phyloP scores from a whole-genome alignment of 2,888 invertebrate species.

The Tyria jacobaeae region DNA sequence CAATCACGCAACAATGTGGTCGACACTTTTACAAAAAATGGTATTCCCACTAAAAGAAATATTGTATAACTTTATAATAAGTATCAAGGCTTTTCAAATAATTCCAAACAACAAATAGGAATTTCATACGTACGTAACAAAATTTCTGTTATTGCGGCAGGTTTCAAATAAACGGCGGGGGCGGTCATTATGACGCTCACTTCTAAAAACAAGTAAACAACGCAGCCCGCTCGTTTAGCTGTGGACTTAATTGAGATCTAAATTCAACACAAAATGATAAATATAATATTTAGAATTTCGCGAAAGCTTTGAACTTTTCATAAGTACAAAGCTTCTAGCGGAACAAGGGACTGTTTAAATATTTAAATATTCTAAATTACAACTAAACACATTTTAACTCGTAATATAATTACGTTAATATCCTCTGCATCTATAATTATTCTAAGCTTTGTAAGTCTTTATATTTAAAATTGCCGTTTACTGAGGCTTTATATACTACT shows the following conservation, averaged over 20 bases:
- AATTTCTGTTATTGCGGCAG: too few species aligned
- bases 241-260: slow-evolving; percentile 41
- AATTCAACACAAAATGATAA: slow-evolving; percentile 31
- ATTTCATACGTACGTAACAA: too few species aligned
- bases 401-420: slow-evolving; percentile 41
- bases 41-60: too few species aligned
- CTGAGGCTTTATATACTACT: too few species aligned
- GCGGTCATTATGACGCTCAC: too few species aligned
- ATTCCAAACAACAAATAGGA: too few species aligned
- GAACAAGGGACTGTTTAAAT: slow-evolving; percentile 26
- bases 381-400: slow-evolving; percentile 36
- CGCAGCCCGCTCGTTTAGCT: slow-evolving; percentile 53
- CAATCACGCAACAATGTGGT: too few species aligned
- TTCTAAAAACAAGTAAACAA: slow-evolving; percentile 61
- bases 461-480: not conserved
- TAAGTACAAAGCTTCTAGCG: slow-evolving; percentile 30
- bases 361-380: slow-evolving; percentile 44
- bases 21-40: too few species aligned
- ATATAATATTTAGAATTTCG: slow-evolving; percentile 33
- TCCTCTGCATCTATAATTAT: slow-evolving; percentile 33
- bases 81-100: too few species aligned
- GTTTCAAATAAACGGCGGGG: too few species aligned
- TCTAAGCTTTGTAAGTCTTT: not conserved
- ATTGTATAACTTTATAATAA: too few species aligned
- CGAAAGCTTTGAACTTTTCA: slow-evolving; percentile 28